These are phyloP conservation scores for Dermochelys coriacea DNA, from an alignment of 2,797 vertebrate species.

Conservation along the genomic window DNA sequence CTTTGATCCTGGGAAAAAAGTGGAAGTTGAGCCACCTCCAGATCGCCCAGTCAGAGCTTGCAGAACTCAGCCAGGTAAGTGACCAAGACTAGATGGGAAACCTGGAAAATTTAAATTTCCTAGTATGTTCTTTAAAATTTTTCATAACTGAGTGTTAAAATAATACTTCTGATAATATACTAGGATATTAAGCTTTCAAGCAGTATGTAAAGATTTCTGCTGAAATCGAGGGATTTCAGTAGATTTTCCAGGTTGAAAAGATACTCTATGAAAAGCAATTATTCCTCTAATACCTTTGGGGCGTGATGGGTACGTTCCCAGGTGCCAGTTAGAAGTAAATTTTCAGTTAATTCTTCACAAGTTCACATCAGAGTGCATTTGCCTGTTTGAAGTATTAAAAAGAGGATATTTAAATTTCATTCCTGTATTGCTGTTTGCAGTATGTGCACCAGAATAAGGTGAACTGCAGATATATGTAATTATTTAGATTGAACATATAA, in stretches of 20 bases:
- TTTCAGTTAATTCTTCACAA: neutral
- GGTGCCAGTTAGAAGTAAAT: neutral
- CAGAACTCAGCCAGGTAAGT: constrained; percentile 92
- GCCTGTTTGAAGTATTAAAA: neutral
- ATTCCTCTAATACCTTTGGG: neutral
- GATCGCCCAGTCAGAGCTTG: constrained; percentile 93
- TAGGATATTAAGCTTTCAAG: neutral
- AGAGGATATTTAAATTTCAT: neutral
- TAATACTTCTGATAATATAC: neutral
- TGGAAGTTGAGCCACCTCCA: constrained; percentile 86
- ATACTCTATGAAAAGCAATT: fast-evolving
- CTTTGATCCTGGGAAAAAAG: constrained; percentile 86
- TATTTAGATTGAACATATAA: neutral
- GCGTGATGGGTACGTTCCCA: neutral
- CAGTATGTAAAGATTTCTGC: neutral
- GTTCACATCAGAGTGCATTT: neutral
- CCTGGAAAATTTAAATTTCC: neutral
- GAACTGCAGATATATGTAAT: neutral
- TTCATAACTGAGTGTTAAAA: fast-evolving
- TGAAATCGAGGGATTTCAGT: neutral
- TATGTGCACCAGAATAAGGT: neutral
- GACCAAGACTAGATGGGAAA: neutral
- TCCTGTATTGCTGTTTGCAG: neutral
- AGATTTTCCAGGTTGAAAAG: neutral
- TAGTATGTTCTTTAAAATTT: neutral